Evolutionary conservation across 2,113 vertebrate species (phyloP), one percentile per base, ranked within the genome.

Genomic region (Trachemys scripta): DNA sequence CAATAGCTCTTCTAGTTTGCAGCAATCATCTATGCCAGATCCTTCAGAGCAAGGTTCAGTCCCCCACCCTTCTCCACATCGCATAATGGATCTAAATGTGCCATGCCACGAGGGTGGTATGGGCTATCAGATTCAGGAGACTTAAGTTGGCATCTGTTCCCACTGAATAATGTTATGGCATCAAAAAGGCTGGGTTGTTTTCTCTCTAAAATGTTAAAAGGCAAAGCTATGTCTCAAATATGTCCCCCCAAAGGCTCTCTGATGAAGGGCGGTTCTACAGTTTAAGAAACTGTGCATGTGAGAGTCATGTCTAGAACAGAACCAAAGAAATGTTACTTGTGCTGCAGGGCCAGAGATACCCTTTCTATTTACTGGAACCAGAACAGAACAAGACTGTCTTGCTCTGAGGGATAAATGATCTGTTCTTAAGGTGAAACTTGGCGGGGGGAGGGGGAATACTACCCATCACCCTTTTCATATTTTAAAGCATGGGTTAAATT

Each of bases 1-100:
- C 0, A 59, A 10, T 0, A 16, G 1, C 0, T 0, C 24, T 0
- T 38, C 17, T 81, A 1, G 1, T 72, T 82, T 85, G 11, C 6
- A 54, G n/a, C 2, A 42, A 1, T 1, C 6, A 53, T 1, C 38
- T 42, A 2, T 10, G 1, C 0, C 80, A 50, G 1, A 17, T 47
- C 6, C 75, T 78, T 45, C 75, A 47, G 24, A 78, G 75, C 10
- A 78, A 27, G 25, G 22, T 78, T 78, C 75, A 78, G 42, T 47
- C 11, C 75, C 75, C 6, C 24, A 78, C 45, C 25, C 24, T 29
- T 47, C 5, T 25, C 42, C 75, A 7, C 29, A 14, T 11, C 24
- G 47, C 24, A 47, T 16, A 47, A 45, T 6, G 42, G 22, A 47
- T 7, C 42, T 29, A 24, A 47, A 14, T 47, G 42, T 78, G 75